Percentiles rank a stretch among this genome's conserved stretches.
Conservation (phyloP, 2,888 invertebrate genomes). For the Drosophila vallismaia region DNA sequence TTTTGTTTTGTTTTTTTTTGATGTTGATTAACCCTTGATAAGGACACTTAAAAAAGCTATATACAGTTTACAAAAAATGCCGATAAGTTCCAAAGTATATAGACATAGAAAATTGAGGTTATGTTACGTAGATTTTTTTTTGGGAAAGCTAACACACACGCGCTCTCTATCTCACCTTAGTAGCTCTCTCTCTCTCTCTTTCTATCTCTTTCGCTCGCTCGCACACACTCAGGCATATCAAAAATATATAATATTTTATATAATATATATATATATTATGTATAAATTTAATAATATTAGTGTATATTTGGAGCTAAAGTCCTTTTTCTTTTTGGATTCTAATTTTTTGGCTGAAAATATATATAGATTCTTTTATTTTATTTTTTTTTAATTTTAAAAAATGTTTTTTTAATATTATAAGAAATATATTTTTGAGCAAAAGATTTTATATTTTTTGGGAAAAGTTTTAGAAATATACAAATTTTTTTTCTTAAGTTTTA, state of each 20-base stretch:
- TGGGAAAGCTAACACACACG: constrained; percentile 35
- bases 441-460: too few relatives aligned
- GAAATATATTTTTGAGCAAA: too few relatives aligned
- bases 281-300: constrained; percentile 31
- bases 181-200: constrained; percentile 6
- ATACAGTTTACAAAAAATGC: constrained; percentile 41
- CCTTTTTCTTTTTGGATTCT: constrained; percentile 4
- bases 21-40: constrained; percentile 67
- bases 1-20: constrained; percentile 6
- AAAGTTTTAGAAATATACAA: too few relatives aligned
- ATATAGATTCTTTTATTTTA: neutral
- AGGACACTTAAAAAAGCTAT: constrained; percentile 81
- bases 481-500: too few relatives aligned
- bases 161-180: neutral
- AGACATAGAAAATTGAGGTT: constrained; percentile 47
- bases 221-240: constrained; percentile 63
- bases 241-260: constrained; percentile 57
- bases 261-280: constrained; percentile 35
- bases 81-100: constrained; percentile 38
- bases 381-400: neutral
- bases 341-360: constrained; percentile 3
- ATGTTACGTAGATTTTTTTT: constrained; percentile 2
- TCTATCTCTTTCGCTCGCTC: constrained; percentile 20
- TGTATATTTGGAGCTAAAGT: constrained; percentile 38
- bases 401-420: neutral